phyloP scores from a whole-genome alignment of 2,113 vertebrate genomes.

The Calyptommatus sinebrachiatus region DNA sequence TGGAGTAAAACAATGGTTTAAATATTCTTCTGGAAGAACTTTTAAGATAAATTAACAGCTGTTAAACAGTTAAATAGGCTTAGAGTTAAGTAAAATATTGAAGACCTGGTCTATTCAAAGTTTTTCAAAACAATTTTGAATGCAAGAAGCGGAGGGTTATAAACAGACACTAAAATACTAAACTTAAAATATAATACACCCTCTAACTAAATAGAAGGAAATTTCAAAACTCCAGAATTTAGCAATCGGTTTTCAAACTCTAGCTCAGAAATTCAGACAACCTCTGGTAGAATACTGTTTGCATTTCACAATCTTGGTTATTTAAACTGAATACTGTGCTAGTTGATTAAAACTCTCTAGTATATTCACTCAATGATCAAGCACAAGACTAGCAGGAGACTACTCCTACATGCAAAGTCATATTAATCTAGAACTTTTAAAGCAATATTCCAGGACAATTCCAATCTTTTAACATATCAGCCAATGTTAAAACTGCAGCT shows the following conservation, averaged over 20 bases:
- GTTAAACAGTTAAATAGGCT: too few relatives aligned
- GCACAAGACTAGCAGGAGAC: not conserved
- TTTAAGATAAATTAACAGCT: not conserved
- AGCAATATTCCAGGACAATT: not conserved
- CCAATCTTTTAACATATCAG: not conserved
- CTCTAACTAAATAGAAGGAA: too few relatives aligned
- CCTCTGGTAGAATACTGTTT: too few relatives aligned
- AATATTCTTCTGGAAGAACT: not conserved
- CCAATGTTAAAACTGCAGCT: not conserved
- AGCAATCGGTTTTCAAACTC: not conserved
- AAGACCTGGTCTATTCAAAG: too few relatives aligned
- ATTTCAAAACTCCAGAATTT: not conserved
- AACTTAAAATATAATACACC: too few relatives aligned
- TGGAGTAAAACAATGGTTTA: too few relatives aligned
- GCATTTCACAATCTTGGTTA: not conserved
- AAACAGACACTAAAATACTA: too few relatives aligned
- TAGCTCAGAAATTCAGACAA: not conserved
- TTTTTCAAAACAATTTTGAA: not conserved
- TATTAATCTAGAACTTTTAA: not conserved
- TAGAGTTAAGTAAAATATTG: not conserved
- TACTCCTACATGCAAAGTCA: not conserved
- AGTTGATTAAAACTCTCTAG: not conserved
- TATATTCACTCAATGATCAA: not conserved
- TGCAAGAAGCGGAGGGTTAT: not conserved
- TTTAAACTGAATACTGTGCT: not conserved